A percentile compares a stretch with the other conserved stretches of the same genome.
These are phyloP conservation scores for Leptopilina myrica DNA, from an alignment of 2,888 invertebrate genomes.

Conservation along the genomic window DNA sequence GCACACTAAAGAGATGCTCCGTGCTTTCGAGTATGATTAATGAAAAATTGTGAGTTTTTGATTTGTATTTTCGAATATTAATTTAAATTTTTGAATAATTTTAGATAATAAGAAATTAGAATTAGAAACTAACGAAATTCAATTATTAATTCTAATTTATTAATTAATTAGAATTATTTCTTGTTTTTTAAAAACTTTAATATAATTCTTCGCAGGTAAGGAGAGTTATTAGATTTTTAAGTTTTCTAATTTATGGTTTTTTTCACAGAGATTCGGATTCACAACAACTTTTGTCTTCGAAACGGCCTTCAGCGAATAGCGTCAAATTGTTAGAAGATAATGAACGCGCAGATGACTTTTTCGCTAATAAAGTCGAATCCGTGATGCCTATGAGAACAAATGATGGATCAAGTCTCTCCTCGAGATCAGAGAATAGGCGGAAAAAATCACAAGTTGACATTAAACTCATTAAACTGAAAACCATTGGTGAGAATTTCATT, in stretches of 20 bases:
- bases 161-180: too few relatives aligned
- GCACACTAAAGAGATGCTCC: constrained; percentile 66
- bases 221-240: too few relatives aligned
- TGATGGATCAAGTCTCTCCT: constrained; percentile 51
- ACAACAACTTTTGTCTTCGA: constrained; percentile 54
- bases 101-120: too few relatives aligned
- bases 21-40: constrained; percentile 69
- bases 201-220: too few relatives aligned
- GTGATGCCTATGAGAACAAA: constrained; percentile 47
- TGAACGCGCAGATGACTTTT: constrained; percentile 51
- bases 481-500: constrained; percentile 61
- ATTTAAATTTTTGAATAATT: too few relatives aligned
- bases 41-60: constrained; percentile 62
- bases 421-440: constrained; percentile 48
- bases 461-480: constrained; percentile 63
- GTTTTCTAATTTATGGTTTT: not conserved
- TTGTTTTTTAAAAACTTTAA: too few relatives aligned
- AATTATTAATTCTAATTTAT: too few relatives aligned
- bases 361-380: constrained; percentile 46
- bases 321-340: constrained; percentile 54
- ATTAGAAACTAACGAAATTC: too few relatives aligned
- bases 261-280: constrained; percentile 55
- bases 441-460: constrained; percentile 51
- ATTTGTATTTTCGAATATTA: not conserved
- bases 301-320: constrained; percentile 58